Base-by-base conservation (phyloP, 2,888 invertebrate species). In the Pycnomerus fuliginosus region DNA sequence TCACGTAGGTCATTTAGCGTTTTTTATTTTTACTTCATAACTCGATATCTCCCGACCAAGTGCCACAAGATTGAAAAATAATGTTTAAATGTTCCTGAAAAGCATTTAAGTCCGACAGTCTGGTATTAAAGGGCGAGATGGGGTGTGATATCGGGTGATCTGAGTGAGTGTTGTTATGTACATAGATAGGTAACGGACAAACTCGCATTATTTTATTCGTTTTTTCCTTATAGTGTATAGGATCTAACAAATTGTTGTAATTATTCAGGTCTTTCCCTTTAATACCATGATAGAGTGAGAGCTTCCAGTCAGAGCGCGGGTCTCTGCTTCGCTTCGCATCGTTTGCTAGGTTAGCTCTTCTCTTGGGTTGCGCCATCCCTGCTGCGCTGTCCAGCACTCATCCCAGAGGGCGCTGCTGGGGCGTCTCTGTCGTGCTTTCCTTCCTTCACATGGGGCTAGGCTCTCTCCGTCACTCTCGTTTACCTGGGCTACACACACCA, bases 71-170 rank as follows among this genome's bases (percentile, higher is more conserved):
- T 60, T 58, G 56, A 61, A 61, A 52, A 61, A 52, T 52, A 61
- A 66, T 53, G 53, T 44, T 53, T 37, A 69, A 71, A 74, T 72
- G 74, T 75, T 74, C 74, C 74, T 74, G 71, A 71, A 71, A 74
- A 74, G 73, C 73, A 71, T 72, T 72, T 70, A 72, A 64, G 56
- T 55, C 50, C 53, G 48, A 58, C 48, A 60, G 60, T 64, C 64
- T 71, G 71, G 71, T 72, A 72, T 71, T 72, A 70, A 70, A 71
- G 71, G 71, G 71, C 58, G 65, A 71, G 69, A 68, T 65, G 60
- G 58, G 61, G 64, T 69, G 67, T 62, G 67, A 67, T 67, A 67
- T 65, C 60, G 62, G 63, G 64, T 65, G 58, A 59, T 65, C 60
- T 57, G 61, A 53, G 53, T 58, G 60, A 52, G 45, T 50, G 53